phyloP scores from a whole-genome alignment of 2,113 vertebrate genomes.

The Notarius quadriscutis region DNA sequence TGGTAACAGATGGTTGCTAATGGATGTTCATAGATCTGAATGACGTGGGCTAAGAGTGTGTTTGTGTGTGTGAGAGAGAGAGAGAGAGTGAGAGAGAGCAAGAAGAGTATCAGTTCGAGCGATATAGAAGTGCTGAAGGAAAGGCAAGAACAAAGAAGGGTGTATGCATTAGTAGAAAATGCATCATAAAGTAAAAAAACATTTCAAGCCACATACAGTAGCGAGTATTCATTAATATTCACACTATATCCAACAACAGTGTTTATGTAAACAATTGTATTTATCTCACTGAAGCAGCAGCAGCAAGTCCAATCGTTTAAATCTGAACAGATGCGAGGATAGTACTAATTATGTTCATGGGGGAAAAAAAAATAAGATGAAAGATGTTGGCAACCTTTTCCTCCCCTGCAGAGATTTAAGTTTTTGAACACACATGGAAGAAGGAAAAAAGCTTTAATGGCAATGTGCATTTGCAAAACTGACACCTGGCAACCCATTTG shows the following conservation, averaged over 20 bases:
- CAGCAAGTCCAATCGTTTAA: not conserved
- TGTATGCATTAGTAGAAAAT: not conserved
- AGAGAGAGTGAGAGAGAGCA: constrained; percentile 10
- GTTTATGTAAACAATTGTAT: not conserved
- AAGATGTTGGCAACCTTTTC: not conserved
- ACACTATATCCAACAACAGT: not conserved
- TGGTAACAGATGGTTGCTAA: constrained; percentile 82
- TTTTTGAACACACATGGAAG: not conserved
- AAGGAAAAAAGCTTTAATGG: not conserved
- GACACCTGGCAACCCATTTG: not conserved
- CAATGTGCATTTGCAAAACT: not conserved
- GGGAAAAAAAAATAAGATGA: not conserved
- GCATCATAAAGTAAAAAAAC: not conserved
- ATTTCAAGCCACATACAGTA: not conserved
- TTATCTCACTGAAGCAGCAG: not conserved
- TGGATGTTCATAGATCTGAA: constrained; percentile 80
- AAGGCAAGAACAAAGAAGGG: not conserved
- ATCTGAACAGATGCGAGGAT: not conserved
- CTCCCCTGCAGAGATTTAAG: not conserved
- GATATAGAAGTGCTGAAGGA: not conserved
- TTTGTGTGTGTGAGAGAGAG: constrained; percentile 35
- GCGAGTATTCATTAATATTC: not conserved
- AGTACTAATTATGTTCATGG: not conserved
- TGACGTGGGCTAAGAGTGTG: constrained; percentile 70
- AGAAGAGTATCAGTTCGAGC: not conserved